Conservation (phyloP, 1,140 invertebrate species). For the Drosophila guanche region DNA sequence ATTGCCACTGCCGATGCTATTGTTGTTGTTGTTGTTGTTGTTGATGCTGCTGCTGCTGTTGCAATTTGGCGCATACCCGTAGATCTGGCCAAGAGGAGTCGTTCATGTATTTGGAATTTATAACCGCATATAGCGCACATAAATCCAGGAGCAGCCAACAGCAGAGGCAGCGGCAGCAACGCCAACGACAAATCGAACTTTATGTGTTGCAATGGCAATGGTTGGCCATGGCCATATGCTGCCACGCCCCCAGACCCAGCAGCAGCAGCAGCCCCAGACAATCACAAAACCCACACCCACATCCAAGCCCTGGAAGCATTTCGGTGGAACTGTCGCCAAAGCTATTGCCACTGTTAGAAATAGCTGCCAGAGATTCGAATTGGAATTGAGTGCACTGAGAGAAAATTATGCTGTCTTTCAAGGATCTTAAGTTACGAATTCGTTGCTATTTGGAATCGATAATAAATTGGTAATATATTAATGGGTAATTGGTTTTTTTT, state of each 20-base stretch:
- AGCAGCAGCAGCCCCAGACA: no score
- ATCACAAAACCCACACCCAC: background rate
- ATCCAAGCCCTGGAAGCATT: conserved; percentile 15
- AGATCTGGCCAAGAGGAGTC: conserved; percentile 69
- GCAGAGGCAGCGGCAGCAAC: conserved; percentile 26
- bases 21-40: conserved; percentile 27
- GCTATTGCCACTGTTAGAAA: conserved; percentile 81
- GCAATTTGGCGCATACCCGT: conserved; percentile 72
- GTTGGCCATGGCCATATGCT: conserved; percentile 48
- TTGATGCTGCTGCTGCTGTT: conserved; percentile 39
- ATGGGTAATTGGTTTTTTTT: no score
- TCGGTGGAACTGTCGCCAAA: conserved; percentile 71
- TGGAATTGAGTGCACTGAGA: conserved; percentile 20
- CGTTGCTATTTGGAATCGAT: no score
- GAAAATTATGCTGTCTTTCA: background rate
- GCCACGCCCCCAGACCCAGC: conserved; percentile 17
- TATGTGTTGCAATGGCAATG: conserved; percentile 79
- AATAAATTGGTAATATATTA: no score
- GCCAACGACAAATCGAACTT: conserved; percentile 73
- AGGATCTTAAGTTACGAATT: background rate
- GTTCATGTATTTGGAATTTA: conserved; percentile 82
- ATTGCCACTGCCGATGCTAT: conserved; percentile 1
- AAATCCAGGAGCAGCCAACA: conserved; percentile 64
- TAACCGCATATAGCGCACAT: conserved; percentile 82
- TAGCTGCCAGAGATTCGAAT: conserved; percentile 56